These are phyloP conservation scores for Prietella phreatophila DNA, from an alignment of 2,113 vertebrate species.

Conservation along the genomic window DNA sequence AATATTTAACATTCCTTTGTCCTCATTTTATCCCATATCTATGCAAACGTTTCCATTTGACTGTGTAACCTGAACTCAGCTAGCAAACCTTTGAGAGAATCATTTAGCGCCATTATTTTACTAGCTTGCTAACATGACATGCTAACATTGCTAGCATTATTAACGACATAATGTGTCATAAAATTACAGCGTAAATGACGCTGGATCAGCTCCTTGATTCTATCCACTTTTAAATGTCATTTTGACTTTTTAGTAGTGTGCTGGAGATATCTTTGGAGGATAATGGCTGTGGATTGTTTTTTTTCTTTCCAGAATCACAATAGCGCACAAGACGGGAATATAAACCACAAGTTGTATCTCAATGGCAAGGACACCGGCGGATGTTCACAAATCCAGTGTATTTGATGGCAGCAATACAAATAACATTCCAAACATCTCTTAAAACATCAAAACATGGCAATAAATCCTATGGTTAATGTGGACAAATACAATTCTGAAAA, in stretches of 20 bases:
- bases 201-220: background rate
- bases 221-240: slow-evolving; percentile 1
- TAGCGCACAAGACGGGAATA: background rate
- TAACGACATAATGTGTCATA: no score
- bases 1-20: background rate
- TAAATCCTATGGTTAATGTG: slow-evolving; percentile 32
- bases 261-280: slow-evolving; percentile 11
- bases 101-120: background rate
- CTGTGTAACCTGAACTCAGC: background rate
- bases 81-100: background rate
- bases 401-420: slow-evolving; percentile 77
- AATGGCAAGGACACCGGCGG: slow-evolving; percentile 74
- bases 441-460: slow-evolving; percentile 37
- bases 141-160: background rate
- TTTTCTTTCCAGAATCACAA: background rate
- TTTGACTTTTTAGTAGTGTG: background rate
- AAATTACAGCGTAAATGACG: slow-evolving; percentile 12
- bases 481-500: slow-evolving; percentile 68
- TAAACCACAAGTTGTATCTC: slow-evolving; percentile 55
- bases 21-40: background rate
- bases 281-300: slow-evolving; percentile 22
- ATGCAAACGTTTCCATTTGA: background rate
- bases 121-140: background rate
- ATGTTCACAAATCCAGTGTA: slow-evolving; percentile 64
- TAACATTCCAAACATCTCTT: slow-evolving; percentile 70